Percentiles rank a stretch among this genome's conserved stretches.
phyloP scores from a whole-genome alignment of 2,797 vertebrate species.

The Enteromius viviparus region DNA sequence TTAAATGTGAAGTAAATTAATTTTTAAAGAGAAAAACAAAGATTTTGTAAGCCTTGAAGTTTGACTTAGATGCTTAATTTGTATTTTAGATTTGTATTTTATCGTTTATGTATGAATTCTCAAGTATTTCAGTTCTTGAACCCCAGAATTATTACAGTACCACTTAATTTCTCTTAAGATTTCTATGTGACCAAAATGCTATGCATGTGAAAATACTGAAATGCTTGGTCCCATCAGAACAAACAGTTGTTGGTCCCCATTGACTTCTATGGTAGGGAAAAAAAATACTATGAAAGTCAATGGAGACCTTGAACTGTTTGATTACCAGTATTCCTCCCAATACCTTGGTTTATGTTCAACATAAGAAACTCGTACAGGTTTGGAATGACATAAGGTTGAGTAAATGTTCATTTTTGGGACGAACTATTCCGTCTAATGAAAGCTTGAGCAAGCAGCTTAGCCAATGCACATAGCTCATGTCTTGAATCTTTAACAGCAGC shows the following conservation, averaged over 20 bases:
- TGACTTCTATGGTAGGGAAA: neutral
- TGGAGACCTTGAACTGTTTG: neutral
- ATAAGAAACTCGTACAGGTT: neutral
- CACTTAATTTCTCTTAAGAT: neutral
- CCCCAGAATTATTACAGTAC: neutral
- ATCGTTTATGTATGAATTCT: too few relatives aligned
- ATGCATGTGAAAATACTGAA: neutral
- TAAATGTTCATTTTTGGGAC: neutral
- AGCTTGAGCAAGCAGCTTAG: constrained; percentile 46
- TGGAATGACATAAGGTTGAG: neutral
- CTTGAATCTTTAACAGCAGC: constrained; percentile 52
- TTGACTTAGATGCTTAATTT: neutral
- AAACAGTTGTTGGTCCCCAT: neutral
- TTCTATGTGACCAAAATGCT: neutral
- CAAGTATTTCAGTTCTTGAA: neutral
- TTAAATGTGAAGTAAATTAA: neutral
- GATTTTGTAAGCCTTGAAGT: neutral
- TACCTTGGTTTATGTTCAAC: neutral
- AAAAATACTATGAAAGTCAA: neutral
- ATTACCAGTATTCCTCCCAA: neutral
- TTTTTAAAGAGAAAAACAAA: neutral
- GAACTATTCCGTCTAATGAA: constrained; percentile 8
- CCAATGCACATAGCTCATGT: constrained; percentile 43
- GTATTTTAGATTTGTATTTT: neutral
- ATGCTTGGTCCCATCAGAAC: neutral